Conservation (phyloP, 1,140 invertebrate genomes). For the Melipona quadrifasciata region DNA sequence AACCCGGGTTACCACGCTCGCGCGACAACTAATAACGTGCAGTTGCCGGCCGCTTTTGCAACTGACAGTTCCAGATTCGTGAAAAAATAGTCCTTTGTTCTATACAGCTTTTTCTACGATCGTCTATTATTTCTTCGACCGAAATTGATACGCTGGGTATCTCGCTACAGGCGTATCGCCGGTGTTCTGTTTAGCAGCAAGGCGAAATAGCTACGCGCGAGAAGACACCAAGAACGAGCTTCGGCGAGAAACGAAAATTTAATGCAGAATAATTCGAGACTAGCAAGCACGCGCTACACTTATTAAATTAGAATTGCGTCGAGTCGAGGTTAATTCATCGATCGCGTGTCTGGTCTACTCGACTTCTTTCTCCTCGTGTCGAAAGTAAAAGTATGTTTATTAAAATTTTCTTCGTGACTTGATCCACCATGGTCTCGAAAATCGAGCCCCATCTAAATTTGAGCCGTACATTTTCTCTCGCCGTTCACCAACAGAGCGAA, state of each 20-base stretch:
- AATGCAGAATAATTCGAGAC: too few relatives aligned
- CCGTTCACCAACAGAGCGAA: background rate
- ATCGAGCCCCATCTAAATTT: too few relatives aligned
- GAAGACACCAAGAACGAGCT: too few relatives aligned
- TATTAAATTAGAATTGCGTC: background rate
- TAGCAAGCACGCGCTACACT: background rate
- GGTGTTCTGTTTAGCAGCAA: background rate
- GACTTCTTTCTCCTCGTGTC: background rate
- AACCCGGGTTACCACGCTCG: background rate
- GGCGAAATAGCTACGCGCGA: background rate
- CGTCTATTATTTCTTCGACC: background rate
- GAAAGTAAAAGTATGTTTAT: too few relatives aligned
- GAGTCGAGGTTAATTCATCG: background rate
- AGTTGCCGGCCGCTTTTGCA: background rate
- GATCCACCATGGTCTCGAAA: too few relatives aligned
- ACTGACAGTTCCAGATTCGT: conserved; percentile 20
- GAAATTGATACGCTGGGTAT: too few relatives aligned
- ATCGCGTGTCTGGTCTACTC: background rate
- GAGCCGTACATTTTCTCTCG: background rate
- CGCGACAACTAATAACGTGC: conserved; percentile 16
- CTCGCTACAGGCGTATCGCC: background rate
- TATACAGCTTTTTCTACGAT: background rate
- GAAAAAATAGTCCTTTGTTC: background rate
- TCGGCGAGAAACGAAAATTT: too few relatives aligned
- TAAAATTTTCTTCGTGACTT: too few relatives aligned